Evolutionary conservation across 2,888 invertebrate species (phyloP), one percentile per base, ranked within the genome.

Genomic region (Chymomyza caudatula): DNA sequence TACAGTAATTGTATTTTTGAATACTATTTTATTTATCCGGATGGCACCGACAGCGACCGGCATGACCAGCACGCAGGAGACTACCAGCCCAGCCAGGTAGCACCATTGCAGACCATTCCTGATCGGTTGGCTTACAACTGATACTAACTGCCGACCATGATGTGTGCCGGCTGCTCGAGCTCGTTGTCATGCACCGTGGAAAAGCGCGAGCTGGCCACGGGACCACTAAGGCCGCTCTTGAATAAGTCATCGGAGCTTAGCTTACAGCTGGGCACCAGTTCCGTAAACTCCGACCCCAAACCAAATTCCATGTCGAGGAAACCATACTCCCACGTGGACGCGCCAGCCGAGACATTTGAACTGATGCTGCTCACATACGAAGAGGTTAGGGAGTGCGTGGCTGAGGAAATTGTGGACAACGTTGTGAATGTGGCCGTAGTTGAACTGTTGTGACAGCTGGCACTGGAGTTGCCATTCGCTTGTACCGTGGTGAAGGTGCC

Each of bases 131-230:
- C 67, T 87, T 88, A 89, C 88, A 89, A 83, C 85, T 89, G 89
- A 90, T 90, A 90, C 91, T 91, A 91, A 90, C 91, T 90, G 77
- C 92, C 92, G 67, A 92, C 92, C 87, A 92, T 90, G 69, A 92
- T 92, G 83, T 92, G 92, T 88, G 92, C 92, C 65, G 92, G 91
- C 76, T 92, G 89, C 78, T 92, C 92, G 75, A 92, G 90, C 77
- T 92, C 91, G 59, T 91, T 91, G 68, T 91, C 90, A 67, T 90
- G 87, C 49, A 87, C 85, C 59, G 84, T 75, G 43, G 84, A 84
- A 63, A 87, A 85, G 47, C 88, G 78, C 25, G 88, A 86, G 23
- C 85, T 82, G 59, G 86, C 87, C 11, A 88, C 86, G 23, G 89
- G 87, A n/a, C 89, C 88, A 29, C 89, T 87, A 22, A 91, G 86